Base-by-base conservation (phyloP, 2,888 invertebrate genomes). In the Tachina grossa region DNA sequence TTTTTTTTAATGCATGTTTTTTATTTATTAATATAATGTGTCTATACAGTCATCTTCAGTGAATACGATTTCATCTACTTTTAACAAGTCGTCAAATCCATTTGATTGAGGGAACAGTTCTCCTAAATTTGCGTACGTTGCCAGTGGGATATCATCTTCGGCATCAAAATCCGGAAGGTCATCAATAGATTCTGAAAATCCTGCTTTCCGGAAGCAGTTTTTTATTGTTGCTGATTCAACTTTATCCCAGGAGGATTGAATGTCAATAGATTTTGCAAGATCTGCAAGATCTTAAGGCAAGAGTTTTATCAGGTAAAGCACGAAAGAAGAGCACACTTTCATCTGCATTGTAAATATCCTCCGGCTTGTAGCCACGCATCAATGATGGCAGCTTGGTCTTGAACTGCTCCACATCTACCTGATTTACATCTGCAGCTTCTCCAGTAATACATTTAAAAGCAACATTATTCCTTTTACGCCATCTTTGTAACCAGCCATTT, bases 301-400 rank as follows among this genome's bases (percentile, higher is more conserved):
- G 57, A 11, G 88, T 90, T 88, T 90, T 90, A 49, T 88, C 78
- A 22, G 89, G 89, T 69, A 89, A 82, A 39, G 87, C 87, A 59
- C 88, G 82, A 78, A 89, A 90, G 86, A 89, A 89, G 45, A 90
- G 79, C 9, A 87, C 88, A 59, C 87, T 89, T 87, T 90, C 90
- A 87, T 89, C 89, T 8, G 77, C 71, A 59, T 84, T 85, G 4
- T 59, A 76, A 16, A 86, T 85, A 53, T 85, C 65, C 19, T 22
- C 13, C 49, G 49, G 49, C 49, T 49, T 49, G 49, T 49, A 49
- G n/a, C 49, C 49, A 49, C n/a, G n/a, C 49, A 49, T n/a, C 49
- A 49, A n/a, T n/a, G 49, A 49, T 49, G 49, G 49, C 49, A 49
- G 49, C n/a, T 49, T 49, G 49, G 51, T 9, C 16, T 9, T 47